These are phyloP conservation scores for Pollenia griseotomentosa DNA, from an alignment of 2,888 invertebrate genomes.

Conservation along the genomic window DNA sequence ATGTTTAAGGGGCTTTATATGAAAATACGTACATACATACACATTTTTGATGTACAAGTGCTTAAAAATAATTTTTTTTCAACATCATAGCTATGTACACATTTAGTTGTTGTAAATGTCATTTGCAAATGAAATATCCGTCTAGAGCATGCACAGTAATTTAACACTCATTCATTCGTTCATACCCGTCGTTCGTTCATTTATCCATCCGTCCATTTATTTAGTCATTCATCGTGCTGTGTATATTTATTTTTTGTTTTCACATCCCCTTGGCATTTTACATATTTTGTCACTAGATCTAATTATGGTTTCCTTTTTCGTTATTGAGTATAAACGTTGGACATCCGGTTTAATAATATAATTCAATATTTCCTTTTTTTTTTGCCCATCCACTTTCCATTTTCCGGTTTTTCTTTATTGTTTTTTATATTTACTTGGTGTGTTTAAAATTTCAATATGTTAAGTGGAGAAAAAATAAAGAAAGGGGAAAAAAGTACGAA, in stretches of 20 bases:
- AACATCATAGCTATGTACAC: neutral
- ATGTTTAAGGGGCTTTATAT: too few relatives aligned
- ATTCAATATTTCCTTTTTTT: conserved; percentile 61
- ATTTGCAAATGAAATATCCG: conserved; percentile 61
- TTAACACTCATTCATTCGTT: conserved; percentile 24
- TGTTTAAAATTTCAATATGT: conserved; percentile 46
- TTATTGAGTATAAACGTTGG: conserved; percentile 66
- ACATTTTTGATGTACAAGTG: neutral
- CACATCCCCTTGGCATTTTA: conserved; percentile 59
- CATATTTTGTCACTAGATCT: conserved; percentile 70
- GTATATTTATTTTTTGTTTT: conserved; percentile 12
- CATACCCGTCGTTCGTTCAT: neutral
- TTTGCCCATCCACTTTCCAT: neutral
- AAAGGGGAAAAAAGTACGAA: conserved; percentile 5
- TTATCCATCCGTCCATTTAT: conserved; percentile 10
- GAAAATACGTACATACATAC: too few relatives aligned
- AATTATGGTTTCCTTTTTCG: conserved; percentile 72
- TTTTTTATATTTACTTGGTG: neutral
- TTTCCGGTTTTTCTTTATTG: conserved; percentile 1
- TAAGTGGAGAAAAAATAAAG: conserved; percentile 24
- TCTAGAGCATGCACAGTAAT: conserved; percentile 24
- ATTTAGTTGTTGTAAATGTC: conserved; percentile 28
- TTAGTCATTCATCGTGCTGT: conserved; percentile 19
- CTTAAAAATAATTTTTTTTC: conserved; percentile 6
- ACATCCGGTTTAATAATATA: conserved; percentile 71